Evolutionary conservation across 1,140 invertebrate species (phyloP), one percentile per base, ranked within the genome.

Genomic region (Drosophila bocqueti): DNA sequence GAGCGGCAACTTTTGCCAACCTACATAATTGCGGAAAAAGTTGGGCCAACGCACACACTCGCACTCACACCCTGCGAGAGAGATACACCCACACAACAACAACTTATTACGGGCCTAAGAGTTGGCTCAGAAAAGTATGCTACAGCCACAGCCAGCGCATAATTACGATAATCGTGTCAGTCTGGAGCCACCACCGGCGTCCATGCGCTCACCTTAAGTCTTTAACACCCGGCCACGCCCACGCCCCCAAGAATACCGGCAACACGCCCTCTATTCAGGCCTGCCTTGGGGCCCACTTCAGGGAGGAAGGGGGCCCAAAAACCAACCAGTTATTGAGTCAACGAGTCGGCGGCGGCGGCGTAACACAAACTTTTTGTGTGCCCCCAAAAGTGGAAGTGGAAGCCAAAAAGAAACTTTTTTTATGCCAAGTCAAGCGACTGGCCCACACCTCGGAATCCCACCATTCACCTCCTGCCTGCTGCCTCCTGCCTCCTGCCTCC

Each of bases 81-180:
- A 72, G 73, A 73, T 54, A 59, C 71, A 62, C 46, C 24, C 49
- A 61, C 61, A 68, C 63, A 57, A 66, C 50, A 60, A 63, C 58
- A 49, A 57, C 58, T 60, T 45, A 71, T 54, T 72, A 76, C 45
- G 68, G 36, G 75, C 81, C 76, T 69, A 79, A 63, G 64, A 75
- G 76, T 81, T 78, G 59, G 66, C 81, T 72, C 85, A 89, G 47
- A 87, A 90, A 87, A 90, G 85, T 87, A 84, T 84, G 81, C 85
- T 87, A 84, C 79, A 60, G 62, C 82, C 60, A 80, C 84, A 80
- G 77, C 79, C 84, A 79, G 75, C 85, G 85, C 85, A 90, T 90
- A 90, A 90, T 90, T 90, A 90, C 85, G 86, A 90, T 90, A 90
- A 90, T 90, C 85, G 85, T 82, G 86, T 90, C 85, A 85, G 83